Conservation (phyloP, 2,888 invertebrate species). For the Drepana falcataria region DNA sequence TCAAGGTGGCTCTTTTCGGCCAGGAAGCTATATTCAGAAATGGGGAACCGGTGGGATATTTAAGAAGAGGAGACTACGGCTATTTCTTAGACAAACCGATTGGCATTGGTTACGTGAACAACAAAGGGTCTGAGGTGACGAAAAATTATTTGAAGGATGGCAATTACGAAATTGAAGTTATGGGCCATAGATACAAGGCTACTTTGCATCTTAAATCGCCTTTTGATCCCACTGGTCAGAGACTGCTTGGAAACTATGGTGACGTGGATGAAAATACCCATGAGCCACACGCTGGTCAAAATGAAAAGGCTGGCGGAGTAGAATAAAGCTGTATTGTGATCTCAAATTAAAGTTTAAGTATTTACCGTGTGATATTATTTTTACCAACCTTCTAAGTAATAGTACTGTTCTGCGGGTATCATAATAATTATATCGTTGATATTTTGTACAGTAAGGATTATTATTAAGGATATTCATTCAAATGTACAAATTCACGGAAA, state of each 20-base stretch:
- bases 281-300: slow-evolving; percentile 68
- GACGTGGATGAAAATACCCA: slow-evolving; percentile 62
- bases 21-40: slow-evolving; percentile 91
- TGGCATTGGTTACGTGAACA: slow-evolving; percentile 79
- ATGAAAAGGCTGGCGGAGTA: slow-evolving; percentile 69
- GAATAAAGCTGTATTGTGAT: slow-evolving; percentile 51
- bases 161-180: slow-evolving; percentile 87
- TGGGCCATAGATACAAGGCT: slow-evolving; percentile 86
- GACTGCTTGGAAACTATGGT: slow-evolving; percentile 85
- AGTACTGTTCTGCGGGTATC: too few relatives aligned
- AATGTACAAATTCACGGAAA: too few relatives aligned
- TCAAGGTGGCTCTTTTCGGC: slow-evolving; percentile 87
- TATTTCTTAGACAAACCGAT: slow-evolving; percentile 75
- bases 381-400: neutral
- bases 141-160: slow-evolving; percentile 83
- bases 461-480: too few relatives aligned
- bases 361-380: neutral
- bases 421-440: too few relatives aligned
- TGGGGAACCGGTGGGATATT: slow-evolving; percentile 86
- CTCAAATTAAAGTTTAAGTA: slow-evolving; percentile 30
- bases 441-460: too few relatives aligned
- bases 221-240: slow-evolving; percentile 88
- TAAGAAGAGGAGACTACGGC: slow-evolving; percentile 90
- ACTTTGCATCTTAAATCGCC: slow-evolving; percentile 85
- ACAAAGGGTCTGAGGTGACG: slow-evolving; percentile 80